A percentile compares a stretch with the other conserved stretches of the same genome.
These are phyloP conservation scores for Caenorhabditis sp. DNA, from an alignment of 2,888 invertebrate genomes.

Conservation along the genomic window DNA sequence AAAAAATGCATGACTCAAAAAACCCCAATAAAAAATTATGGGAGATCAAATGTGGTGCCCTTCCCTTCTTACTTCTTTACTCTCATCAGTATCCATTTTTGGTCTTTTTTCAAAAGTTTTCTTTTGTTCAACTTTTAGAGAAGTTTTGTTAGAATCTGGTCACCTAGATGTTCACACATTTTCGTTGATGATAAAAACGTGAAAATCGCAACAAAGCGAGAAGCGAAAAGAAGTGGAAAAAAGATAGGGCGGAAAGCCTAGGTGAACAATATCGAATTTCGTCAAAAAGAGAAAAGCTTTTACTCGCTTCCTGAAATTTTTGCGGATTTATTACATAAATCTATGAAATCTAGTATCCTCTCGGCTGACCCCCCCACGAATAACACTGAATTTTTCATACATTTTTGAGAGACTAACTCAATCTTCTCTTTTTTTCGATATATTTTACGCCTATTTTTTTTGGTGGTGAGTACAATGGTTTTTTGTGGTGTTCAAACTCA, in stretches of 20 bases:
- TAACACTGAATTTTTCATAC: constrained; percentile 61
- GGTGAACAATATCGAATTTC: constrained; percentile 49
- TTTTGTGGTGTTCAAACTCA: not conserved
- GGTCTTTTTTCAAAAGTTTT: not conserved
- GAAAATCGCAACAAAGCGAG: not conserved
- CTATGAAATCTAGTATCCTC: not conserved
- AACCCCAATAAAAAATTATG: constrained; percentile 9
- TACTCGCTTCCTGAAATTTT: constrained; percentile 29
- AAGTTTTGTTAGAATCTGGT: too few species aligned
- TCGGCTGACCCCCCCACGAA: not conserved
- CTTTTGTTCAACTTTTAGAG: too few species aligned
- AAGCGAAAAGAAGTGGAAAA: constrained; percentile 1
- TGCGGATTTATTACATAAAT: constrained; percentile 25
- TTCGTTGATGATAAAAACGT: not conserved
- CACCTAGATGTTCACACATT: too few species aligned
- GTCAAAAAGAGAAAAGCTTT: constrained; percentile 8
- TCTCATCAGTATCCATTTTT: too few species aligned
- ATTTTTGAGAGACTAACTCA: constrained; percentile 41
- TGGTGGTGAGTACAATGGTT: not conserved
- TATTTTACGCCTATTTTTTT: not conserved
- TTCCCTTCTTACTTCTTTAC: too few species aligned
- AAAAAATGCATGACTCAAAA: constrained; percentile 8
- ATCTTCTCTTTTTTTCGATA: not conserved
- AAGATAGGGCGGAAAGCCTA: constrained; percentile 1
- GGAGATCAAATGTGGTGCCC: not conserved